Percentiles rank a stretch among this genome's conserved stretches.
These are phyloP conservation scores for Dryobates pubescens DNA, from an alignment of 2,797 vertebrate genomes.

Conservation along the genomic window DNA sequence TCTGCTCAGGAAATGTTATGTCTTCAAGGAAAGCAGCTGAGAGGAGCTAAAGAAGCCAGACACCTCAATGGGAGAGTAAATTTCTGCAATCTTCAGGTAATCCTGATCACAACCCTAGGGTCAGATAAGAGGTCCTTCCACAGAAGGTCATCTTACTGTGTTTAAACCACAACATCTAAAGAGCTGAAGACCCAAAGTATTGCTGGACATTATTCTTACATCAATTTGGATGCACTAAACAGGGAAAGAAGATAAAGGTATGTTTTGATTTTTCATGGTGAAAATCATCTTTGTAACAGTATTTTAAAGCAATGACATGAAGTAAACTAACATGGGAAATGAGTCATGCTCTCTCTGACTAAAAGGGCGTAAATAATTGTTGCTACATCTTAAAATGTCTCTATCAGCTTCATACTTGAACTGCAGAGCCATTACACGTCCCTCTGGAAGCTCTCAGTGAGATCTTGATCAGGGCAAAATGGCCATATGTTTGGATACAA, in stretches of 20 bases:
- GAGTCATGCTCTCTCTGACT: neutral
- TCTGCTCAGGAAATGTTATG: neutral
- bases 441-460: neutral
- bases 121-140: neutral
- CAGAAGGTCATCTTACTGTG: neutral
- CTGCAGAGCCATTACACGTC: neutral
- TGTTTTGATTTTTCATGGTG: neutral
- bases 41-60: neutral
- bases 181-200: neutral
- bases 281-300: neutral
- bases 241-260: neutral
- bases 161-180: neutral
- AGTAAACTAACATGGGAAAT: neutral
- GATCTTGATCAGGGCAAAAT: neutral
- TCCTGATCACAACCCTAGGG: neutral
- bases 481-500: neutral
- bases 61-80: neutral
- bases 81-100: neutral
- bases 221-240: neutral
- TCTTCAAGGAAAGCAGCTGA: neutral
- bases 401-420: neutral
- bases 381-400: neutral
- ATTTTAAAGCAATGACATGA: neutral
- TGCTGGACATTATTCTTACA: neutral
- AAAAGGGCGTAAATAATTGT: constrained; percentile 7